These are phyloP conservation scores for Heliconius hortense DNA, from an alignment of 2,888 invertebrate genomes.

Conservation along the genomic window DNA sequence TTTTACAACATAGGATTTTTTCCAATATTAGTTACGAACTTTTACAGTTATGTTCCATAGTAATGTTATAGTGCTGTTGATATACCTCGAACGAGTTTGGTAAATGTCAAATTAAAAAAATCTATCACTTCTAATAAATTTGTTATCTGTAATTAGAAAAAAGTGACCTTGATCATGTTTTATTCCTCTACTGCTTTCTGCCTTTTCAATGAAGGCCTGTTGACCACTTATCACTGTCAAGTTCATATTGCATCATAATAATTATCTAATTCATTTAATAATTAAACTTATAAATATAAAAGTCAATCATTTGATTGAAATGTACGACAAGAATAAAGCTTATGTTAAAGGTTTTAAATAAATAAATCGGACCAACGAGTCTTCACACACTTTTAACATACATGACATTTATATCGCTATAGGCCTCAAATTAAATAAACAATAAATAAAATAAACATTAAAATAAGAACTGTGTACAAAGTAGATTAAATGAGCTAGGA, in stretches of 20 bases:
- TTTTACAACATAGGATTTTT: constrained; percentile 56
- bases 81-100: constrained; percentile 68
- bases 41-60: constrained; percentile 55
- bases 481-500: constrained; percentile 65
- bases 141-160: constrained; percentile 74
- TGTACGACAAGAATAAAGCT: constrained; percentile 7
- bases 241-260: neutral
- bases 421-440: constrained; percentile 25
- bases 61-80: constrained; percentile 64
- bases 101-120: constrained; percentile 50
- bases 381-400: constrained; percentile 19
- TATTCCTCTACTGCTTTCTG: constrained; percentile 73
- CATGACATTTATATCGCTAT: constrained; percentile 14
- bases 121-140: constrained; percentile 61
- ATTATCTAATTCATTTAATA: constrained; percentile 3
- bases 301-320: neutral
- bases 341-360: constrained; percentile 2
- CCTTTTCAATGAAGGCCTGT: constrained; percentile 51
- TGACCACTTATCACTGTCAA: constrained; percentile 30
- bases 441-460: constrained; percentile 17
- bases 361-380: constrained; percentile 26
- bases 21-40: constrained; percentile 53
- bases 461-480: constrained; percentile 66
- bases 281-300: neutral
- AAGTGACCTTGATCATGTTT: constrained; percentile 80